Evolutionary conservation across 2,113 vertebrate genomes (phyloP), one percentile per base, ranked within the genome.

Genomic region (Regulus satrapa): DNA sequence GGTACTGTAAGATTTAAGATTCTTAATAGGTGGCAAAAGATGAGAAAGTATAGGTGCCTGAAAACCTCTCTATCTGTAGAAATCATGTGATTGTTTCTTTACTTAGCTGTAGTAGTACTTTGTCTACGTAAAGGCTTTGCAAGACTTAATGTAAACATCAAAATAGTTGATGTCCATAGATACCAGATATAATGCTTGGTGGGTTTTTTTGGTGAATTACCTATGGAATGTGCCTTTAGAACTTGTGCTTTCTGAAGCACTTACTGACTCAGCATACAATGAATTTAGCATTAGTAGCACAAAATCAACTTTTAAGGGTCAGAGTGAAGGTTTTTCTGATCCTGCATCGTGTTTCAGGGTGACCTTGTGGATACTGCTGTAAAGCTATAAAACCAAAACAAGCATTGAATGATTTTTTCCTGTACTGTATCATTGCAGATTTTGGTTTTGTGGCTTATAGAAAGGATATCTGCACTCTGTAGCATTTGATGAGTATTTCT

Each of bases 301-400:
- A 28, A 51, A 34, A 68, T 34, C 12, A 54, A 10, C 20, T 63
- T 89, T 59, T 36, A 72, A 19, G 43, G 34, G 12, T 83, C 17
- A 41, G 17, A 54, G 14, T 63, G 63, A 68, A 68, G 29, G 11
- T 69, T 81, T 31, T 20, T 55, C 29, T 73, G 45, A 32, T 80
- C 48, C 17, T 75, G 12, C 17, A 49, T 76, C 36, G 16, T 64
- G 8, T 55, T 87, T 81, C 12, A 40, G 41, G 31, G 18, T 24
- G 18, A 21, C 19, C 36, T 84, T 0, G 0, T 31, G 45, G 16
- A 8, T 81, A 11, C 54, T 41, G 40, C n/a, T 58, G 36, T 61
- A 87, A 87, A 84, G 10, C 31, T 69, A 5, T 51, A n/a, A 32
- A 76, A 69, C 25, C 51, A 69, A 77, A 73, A 51, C 6, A 25